Conservation (phyloP, 2,797 vertebrate genomes). For the Falco columbarius region DNA sequence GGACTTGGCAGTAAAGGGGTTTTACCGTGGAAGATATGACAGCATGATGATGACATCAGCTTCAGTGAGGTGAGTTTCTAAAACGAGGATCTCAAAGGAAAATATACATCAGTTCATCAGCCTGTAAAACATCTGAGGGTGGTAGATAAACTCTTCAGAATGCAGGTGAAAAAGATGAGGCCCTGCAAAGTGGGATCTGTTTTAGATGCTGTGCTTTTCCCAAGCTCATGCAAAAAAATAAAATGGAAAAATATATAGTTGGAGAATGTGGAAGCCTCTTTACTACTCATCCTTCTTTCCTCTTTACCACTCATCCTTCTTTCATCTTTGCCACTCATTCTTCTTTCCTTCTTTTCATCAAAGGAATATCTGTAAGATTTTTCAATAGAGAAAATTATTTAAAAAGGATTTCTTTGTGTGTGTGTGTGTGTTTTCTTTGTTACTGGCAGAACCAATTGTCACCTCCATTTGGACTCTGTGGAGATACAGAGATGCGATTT, state of each 20-base stretch:
- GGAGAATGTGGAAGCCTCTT: background rate
- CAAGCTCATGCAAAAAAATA: background rate
- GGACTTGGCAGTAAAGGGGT: background rate
- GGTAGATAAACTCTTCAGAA: background rate
- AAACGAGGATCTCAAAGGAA: background rate
- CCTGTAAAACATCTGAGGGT: background rate
- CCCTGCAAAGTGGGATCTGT: background rate
- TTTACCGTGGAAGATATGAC: background rate
- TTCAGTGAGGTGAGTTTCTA: background rate
- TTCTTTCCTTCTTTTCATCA: background rate
- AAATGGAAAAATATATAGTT: background rate
- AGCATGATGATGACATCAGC: background rate
- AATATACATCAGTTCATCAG: background rate
- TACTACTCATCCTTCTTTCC: background rate
- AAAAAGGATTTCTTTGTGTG: rapidly evolving
- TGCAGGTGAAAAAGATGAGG: background rate
- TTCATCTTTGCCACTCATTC: background rate
- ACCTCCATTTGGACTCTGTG: background rate
- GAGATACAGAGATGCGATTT: background rate
- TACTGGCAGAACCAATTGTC: background rate
- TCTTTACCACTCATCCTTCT: background rate
- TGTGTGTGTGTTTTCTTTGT: background rate
- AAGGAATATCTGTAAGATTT: background rate
- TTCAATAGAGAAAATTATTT: background rate
- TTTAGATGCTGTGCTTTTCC: background rate